phyloP scores from a whole-genome alignment of 2,113 vertebrate species.

The Callocephalon fimbriatum region DNA sequence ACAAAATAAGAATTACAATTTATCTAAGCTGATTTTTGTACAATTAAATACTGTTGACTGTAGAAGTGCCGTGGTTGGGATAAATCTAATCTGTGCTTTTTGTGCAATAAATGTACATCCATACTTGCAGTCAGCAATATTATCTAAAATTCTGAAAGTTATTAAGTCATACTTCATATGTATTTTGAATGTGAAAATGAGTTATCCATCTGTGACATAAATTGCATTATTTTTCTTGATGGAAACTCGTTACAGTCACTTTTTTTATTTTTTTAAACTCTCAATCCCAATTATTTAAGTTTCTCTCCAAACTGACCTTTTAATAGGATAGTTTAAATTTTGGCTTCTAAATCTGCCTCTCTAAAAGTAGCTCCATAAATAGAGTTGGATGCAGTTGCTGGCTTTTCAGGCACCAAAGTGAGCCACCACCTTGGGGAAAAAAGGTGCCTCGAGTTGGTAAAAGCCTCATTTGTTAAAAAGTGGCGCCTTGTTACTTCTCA shows the following conservation, averaged over 20 bases:
- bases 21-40: not conserved
- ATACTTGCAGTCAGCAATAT: not conserved
- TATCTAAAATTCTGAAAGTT: not conserved
- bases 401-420: not conserved
- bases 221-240: not conserved
- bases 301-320: not conserved
- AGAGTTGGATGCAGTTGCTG: not conserved
- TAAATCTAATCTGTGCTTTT: not conserved
- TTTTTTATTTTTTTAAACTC: not conserved
- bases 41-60: not conserved
- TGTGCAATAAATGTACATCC: not conserved
- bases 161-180: not conserved
- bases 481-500: slow-evolving; percentile 36
- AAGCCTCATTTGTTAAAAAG: not conserved
- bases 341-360: not conserved
- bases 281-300: not conserved
- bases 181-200: not conserved
- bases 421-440: not conserved
- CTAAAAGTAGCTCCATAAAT: not conserved
- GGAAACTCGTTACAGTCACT: not conserved
- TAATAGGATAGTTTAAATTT: not conserved
- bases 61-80: fast-evolving
- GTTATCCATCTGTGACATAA: not conserved
- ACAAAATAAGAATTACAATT: not conserved
- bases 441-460: not conserved